Base-by-base conservation (phyloP, 2,797 vertebrate species). In the Pipistrellus nathusii region DNA sequence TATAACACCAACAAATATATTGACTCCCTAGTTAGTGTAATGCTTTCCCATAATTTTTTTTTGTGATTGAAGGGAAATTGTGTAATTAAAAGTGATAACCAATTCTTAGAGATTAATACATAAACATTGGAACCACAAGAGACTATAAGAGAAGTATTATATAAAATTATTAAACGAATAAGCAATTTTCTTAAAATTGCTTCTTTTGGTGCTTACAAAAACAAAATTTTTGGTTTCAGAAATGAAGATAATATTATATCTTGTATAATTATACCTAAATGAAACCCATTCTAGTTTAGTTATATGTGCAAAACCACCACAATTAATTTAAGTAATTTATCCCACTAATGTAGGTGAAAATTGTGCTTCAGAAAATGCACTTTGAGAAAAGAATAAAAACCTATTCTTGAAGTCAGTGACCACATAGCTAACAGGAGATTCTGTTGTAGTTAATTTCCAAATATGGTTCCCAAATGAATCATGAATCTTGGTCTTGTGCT, bases 241-340 rank as follows among this genome's bases (percentile, higher is more conserved):
- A 96, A 92, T 90, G 8, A 55, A 94, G 83, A 93, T 53, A 30
- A 55, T 88, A 90, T 90, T 76, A 51, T 95, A 83, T 69, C 88
- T 38, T 30, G 14, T 88, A 81, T 90, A 25, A 90, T 92, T 93
- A 80, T 71, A 59, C 7, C 46, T 93, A 96, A 91, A 91, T 92
- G 53, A 89, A 91, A 76, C 21, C 18, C 85, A 90, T 90, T 86
- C n/a, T n/a, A 90, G 53, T 93, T 95, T 88, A 93, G 76, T 95
- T 91, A 91, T 17, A 82, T 78, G 35, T 96, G 32, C 17, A 95
- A 84, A 89, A 86, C 41, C 41, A 72, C 48, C 83, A 4, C 10
- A 88, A 69, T 93, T 90, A 94, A 85, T 92, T 93, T 91, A 94
- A 82, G 32, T 48, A 66, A 83, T 94, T 95, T 93, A 91, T 48